Evolutionary conservation across 1,140 invertebrate species (phyloP).

Genomic region (Drosophila athabasca): DNA sequence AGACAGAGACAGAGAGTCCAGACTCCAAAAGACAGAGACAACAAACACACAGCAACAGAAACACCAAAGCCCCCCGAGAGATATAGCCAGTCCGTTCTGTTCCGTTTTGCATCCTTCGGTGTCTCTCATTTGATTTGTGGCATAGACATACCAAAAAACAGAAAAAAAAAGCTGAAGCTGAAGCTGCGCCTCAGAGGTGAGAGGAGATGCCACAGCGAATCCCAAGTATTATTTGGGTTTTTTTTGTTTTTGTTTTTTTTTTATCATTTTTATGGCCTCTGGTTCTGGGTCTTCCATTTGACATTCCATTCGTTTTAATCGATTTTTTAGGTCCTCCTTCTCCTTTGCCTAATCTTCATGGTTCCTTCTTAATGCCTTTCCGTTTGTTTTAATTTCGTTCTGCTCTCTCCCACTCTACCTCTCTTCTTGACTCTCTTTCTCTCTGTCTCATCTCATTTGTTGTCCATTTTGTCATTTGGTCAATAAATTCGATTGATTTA

Average conservation of each 20-base stretch:
- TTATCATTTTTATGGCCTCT: conserved; percentile 67
- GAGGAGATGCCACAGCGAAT: conserved; percentile 19
- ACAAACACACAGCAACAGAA: conserved; percentile 1
- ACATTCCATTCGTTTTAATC: conserved; percentile 75
- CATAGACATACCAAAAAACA: conserved; percentile 55
- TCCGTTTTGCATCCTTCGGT: conserved; percentile 56
- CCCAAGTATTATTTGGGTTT: conserved; percentile 57
- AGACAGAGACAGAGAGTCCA: conserved; percentile 6
- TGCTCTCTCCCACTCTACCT: conserved; percentile 7
- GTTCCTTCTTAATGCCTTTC: conserved; percentile 62
- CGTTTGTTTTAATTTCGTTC: conserved; percentile 50
- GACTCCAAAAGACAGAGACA: conserved; percentile 13
- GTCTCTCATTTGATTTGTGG: conserved; percentile 69
- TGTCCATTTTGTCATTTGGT: conserved; percentile 62
- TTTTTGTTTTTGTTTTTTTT: conserved; percentile 7
- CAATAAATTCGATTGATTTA: conserved; percentile 77
- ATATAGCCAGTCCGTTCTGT: conserved; percentile 40
- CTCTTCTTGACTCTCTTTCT: not conserved
- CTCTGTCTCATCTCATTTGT: conserved; percentile 8
- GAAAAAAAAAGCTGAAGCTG: not conserved
- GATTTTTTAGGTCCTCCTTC: conserved; percentile 55
- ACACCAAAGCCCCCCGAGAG: conserved; percentile 1
- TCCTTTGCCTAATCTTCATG: conserved; percentile 24
- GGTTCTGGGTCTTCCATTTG: conserved; percentile 58
- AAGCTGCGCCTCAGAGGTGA: conserved; percentile 25